Evolutionary conservation across 1,140 invertebrate genomes (phyloP), one percentile per base, ranked within the genome.

Genomic region (Argopecten irradians): DNA sequence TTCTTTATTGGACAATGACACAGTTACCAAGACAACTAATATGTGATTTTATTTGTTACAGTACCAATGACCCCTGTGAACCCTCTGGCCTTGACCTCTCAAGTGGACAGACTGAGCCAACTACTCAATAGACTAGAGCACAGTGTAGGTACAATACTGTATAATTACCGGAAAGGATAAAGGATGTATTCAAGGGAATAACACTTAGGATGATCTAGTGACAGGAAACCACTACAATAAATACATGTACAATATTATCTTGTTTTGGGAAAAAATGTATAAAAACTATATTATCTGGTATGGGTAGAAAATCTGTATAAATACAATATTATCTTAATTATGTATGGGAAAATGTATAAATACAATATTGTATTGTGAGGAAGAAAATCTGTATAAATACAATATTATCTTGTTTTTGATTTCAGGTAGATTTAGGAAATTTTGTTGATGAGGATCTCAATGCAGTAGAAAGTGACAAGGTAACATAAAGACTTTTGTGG

Each of bases 371-470:
- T 14, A 19, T 32, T 32, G 16, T 83, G 11, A 83, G 11, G 16
- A 14, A 14, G 11, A 11, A 14, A 32, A 11, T 83, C 13, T 85
- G 34, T 28, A 34, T 85, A 36, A 34, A 35, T 7, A 85, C 16
- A 33, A n/a, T 22, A 9, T 86, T 0, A 3, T 87, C 19, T 46
- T 22, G 34, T 83, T 82, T n/a, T 90, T 55, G 83, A 1, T 88
- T 90, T 13, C 89, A 94, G 93, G 91, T 94, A 14, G 93, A 94
- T 87, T 92, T 94, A 87, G 92, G 93, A 85, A 91, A 92, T 13
- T 91, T 94, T 87, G 87, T 91, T 41, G 93, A 94, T 92, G 93
- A 94, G 41, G 93, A 94, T 82, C 46, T 94, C 9, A 91, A 94
- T 88, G 39, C 90, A 32, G 86, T 85, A 13, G 91, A 91, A 16